Evolutionary conservation across 2,797 vertebrate species (phyloP).

Genomic region (Rhinophrynus dorsalis): DNA sequence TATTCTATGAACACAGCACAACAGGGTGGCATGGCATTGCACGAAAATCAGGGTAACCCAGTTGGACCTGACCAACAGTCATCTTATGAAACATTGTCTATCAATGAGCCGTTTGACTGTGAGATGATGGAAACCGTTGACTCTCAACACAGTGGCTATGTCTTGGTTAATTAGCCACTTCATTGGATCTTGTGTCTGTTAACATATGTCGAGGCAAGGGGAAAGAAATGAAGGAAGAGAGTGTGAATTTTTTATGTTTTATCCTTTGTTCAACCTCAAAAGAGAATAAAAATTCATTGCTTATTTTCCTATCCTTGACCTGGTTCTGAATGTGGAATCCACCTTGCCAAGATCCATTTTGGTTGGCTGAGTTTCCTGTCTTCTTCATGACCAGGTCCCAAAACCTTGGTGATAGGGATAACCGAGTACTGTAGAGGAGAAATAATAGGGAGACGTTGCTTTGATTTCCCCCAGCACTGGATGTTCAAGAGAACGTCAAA

Average conservation of each 20-base stretch:
- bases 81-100: slow-evolving; percentile 69
- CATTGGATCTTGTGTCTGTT: neutral
- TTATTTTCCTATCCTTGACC: slow-evolving; percentile 52
- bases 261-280: slow-evolving; percentile 48
- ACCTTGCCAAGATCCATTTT: slow-evolving; percentile 18
- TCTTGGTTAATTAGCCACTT: slow-evolving; percentile 84
- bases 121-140: slow-evolving; percentile 99
- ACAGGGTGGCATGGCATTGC: slow-evolving; percentile 37
- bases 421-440: slow-evolving; percentile 15
- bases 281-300: slow-evolving; percentile 43
- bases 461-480: neutral
- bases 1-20: slow-evolving; percentile 72
- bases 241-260: slow-evolving; percentile 50
- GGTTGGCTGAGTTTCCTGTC: slow-evolving; percentile 16
- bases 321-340: slow-evolving; percentile 34
- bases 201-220: slow-evolving; percentile 55
- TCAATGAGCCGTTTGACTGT: slow-evolving; percentile 85
- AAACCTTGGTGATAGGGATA: slow-evolving; percentile 48
- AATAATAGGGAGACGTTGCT: neutral
- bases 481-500: neutral
- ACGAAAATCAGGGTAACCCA: slow-evolving; percentile 50
- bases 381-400: slow-evolving; percentile 7
- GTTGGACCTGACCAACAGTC: slow-evolving; percentile 55
- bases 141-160: slow-evolving; percentile 88
- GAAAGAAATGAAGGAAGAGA: slow-evolving; percentile 54